Conservation (phyloP, 2,888 invertebrate genomes). For the Eupeodes latifasciatus region DNA sequence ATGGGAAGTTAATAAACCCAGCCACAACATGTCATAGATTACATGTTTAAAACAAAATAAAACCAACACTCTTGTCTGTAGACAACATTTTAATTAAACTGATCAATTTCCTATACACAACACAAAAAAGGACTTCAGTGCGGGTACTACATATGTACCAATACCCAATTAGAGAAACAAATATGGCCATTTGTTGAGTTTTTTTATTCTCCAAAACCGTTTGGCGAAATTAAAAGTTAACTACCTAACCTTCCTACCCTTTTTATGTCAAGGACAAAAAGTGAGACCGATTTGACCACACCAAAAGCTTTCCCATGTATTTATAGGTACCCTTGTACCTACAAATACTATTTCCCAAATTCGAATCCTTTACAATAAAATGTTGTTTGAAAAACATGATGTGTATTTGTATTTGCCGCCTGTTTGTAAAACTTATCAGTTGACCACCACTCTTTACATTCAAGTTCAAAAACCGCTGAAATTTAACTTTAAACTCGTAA, state of each 20-base stretch:
- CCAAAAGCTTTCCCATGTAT: constrained; percentile 52
- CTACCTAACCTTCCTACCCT: constrained; percentile 47
- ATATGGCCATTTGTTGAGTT: background rate
- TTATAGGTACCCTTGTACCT: background rate
- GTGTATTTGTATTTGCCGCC: background rate
- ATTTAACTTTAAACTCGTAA: constrained; percentile 45
- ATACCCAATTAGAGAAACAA: background rate
- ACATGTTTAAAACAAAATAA: background rate
- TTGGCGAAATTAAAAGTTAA: constrained; percentile 72
- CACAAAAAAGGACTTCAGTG: constrained; percentile 25
- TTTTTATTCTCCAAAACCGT: constrained; percentile 8
- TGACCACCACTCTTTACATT: constrained; percentile 41
- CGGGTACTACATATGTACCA: background rate
- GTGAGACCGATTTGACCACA: constrained; percentile 72
- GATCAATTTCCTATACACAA: constrained; percentile 1
- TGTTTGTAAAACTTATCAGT: constrained; percentile 41
- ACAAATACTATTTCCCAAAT: background rate
- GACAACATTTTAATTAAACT: constrained; percentile 63
- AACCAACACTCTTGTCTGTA: background rate
- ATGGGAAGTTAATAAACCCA: no score
- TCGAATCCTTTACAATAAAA: constrained; percentile 19
- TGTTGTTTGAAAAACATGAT: constrained; percentile 35
- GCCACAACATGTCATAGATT: no score
- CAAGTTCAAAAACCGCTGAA: constrained; percentile 66
- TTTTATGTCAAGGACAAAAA: constrained; percentile 74